phyloP scores from a whole-genome alignment of 2,113 vertebrate species.

The Corythornis vintsioides region DNA sequence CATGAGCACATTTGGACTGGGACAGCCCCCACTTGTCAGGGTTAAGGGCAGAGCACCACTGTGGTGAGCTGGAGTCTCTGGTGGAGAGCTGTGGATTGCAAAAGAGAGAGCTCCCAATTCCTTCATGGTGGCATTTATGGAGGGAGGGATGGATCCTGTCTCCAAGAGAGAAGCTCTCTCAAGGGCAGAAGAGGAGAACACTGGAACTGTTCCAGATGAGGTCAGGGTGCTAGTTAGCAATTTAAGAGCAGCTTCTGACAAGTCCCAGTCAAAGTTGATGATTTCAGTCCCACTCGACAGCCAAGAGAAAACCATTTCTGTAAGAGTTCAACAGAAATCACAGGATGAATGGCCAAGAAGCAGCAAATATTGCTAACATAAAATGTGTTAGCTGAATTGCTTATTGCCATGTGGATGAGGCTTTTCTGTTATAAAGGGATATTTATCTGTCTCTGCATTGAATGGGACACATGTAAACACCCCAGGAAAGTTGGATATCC shows the following conservation, averaged over 20 bases:
- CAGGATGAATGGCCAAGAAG: constrained; percentile 34
- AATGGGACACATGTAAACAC: constrained; percentile 69
- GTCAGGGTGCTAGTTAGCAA: neutral
- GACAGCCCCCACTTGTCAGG: neutral
- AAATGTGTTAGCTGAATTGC: constrained; percentile 49
- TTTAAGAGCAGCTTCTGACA: constrained; percentile 5
- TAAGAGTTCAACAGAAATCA: constrained; percentile 28
- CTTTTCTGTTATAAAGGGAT: constrained; percentile 55
- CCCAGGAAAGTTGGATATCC: constrained; percentile 68
- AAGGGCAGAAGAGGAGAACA: neutral
- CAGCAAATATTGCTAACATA: constrained; percentile 49
- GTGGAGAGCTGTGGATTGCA: neutral
- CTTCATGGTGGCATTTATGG: neutral
- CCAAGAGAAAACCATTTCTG: constrained; percentile 16
- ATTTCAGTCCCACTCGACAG: constrained; percentile 22
- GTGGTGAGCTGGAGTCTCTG: neutral
- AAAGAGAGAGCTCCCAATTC: neutral
- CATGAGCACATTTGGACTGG: rapidly evolving
- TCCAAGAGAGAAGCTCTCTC: neutral
- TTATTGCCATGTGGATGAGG: constrained; percentile 60
- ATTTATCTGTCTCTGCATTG: constrained; percentile 68
- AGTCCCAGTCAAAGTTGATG: neutral
- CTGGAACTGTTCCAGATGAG: neutral
- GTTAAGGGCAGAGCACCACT: neutral
- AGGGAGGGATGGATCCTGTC: neutral